A percentile compares a stretch with the other conserved stretches of the same genome.
phyloP scores from a whole-genome alignment of 2,113 vertebrate genomes.

The Clarias macrocephalus region DNA sequence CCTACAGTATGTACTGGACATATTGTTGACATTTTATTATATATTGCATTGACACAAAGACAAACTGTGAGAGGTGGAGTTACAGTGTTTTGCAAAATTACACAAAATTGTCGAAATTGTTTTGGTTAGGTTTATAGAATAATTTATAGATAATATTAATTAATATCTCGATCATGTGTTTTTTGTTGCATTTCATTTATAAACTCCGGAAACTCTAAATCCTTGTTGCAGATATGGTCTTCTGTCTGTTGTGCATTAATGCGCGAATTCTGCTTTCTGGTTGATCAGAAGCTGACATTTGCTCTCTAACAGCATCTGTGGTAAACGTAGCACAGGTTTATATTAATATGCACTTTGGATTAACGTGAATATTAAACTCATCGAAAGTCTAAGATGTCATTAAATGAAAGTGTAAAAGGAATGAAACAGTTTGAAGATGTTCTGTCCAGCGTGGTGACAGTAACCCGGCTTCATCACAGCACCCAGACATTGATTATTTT shows the following conservation, averaged over 20 bases:
- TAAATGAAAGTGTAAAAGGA: neutral
- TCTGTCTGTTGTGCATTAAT: too few relatives aligned
- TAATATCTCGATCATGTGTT: neutral
- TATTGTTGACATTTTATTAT: too few relatives aligned
- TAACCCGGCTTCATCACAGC: neutral
- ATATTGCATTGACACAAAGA: too few relatives aligned
- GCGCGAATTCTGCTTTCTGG: neutral
- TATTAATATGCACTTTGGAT: neutral
- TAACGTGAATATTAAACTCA: too few relatives aligned
- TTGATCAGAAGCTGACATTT: neutral
- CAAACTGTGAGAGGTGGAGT: too few relatives aligned
- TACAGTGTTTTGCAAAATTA: too few relatives aligned
- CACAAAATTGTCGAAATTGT: too few relatives aligned
- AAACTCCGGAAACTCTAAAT: neutral
- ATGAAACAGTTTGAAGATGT: neutral
- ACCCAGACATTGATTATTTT: neutral
- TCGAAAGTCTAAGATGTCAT: neutral
- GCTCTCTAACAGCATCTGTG: neutral
- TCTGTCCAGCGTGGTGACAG: neutral
- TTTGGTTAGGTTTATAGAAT: too few relatives aligned
- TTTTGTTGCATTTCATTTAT: neutral
- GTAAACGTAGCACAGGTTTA: neutral
- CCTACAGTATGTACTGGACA: too few relatives aligned
- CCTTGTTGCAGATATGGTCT: too few relatives aligned
- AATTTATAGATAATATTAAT: too few relatives aligned